phyloP scores from a whole-genome alignment of 2,113 vertebrate genomes.

The Pseudorectes ferrugineus region DNA sequence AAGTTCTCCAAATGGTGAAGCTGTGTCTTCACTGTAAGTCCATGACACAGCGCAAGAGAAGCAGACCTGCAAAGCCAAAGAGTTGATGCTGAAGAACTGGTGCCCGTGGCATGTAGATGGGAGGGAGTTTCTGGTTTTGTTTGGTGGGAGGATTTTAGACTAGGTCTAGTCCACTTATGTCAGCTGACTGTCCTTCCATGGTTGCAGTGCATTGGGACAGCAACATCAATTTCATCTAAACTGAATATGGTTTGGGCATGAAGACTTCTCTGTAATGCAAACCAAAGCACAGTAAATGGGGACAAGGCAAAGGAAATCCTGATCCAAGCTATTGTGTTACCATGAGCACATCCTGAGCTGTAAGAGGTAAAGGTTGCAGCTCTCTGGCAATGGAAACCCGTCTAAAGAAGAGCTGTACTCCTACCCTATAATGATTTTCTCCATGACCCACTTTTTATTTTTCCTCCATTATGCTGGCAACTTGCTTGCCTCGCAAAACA shows the following conservation, averaged over 20 bases:
- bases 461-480: neutral
- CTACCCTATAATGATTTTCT: neutral
- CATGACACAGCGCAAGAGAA: neutral
- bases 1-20: neutral
- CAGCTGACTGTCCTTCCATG: neutral
- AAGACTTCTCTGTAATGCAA: neutral
- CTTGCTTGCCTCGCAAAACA: neutral
- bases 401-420: neutral
- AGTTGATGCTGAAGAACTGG: neutral
- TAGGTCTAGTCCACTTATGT: neutral
- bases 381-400: neutral
- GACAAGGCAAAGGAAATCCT: neutral
- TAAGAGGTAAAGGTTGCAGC: neutral
- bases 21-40: neutral
- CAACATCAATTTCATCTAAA: neutral
- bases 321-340: neutral
- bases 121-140: neutral
- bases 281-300: neutral
- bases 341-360: neutral
- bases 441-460: neutral
- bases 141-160: neutral
- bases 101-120: accelerated
- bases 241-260: neutral
- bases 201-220: neutral
- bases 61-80: neutral